These are phyloP conservation scores for Micronycteris hirsuta DNA, from an alignment of 2,113 vertebrate genomes.

Conservation along the genomic window DNA sequence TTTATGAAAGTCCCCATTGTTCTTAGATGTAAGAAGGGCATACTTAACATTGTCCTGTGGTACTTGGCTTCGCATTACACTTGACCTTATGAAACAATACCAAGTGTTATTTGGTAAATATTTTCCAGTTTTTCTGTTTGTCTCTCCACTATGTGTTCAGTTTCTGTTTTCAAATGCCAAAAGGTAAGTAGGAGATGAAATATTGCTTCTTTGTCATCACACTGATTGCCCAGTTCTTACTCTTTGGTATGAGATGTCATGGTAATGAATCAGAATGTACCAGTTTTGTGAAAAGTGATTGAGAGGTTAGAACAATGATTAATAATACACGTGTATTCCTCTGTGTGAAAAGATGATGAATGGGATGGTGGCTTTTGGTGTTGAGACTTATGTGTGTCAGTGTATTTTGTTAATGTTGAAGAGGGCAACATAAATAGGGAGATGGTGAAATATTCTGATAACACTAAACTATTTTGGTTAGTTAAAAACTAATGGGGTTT, in stretches of 20 bases:
- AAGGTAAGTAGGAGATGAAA: not conserved
- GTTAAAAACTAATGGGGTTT: slow-evolving; percentile 71
- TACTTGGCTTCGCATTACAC: not conserved
- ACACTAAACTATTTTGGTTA: slow-evolving; percentile 64
- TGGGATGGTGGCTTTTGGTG: not conserved
- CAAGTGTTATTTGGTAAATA: not conserved
- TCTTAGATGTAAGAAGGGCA: not conserved
- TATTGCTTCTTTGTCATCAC: not conserved
- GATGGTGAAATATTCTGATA: slow-evolving; percentile 59
- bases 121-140: not conserved
- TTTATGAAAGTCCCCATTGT: not conserved
- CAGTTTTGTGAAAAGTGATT: not conserved
- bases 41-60: not conserved
- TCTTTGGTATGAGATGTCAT: not conserved
- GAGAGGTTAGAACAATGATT: not conserved
- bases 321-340: not conserved
- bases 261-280: not conserved
- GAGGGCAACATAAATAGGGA: slow-evolving; percentile 41
- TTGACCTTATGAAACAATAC: not conserved
- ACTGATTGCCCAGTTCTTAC: not conserved
- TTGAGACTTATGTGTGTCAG: not conserved
- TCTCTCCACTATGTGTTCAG: not conserved
- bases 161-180: not conserved
- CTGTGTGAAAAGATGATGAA: not conserved
- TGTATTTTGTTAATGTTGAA: slow-evolving; percentile 26